These are phyloP conservation scores for Eueides isabella DNA, from an alignment of 1,140 invertebrate genomes.

Conservation along the genomic window DNA sequence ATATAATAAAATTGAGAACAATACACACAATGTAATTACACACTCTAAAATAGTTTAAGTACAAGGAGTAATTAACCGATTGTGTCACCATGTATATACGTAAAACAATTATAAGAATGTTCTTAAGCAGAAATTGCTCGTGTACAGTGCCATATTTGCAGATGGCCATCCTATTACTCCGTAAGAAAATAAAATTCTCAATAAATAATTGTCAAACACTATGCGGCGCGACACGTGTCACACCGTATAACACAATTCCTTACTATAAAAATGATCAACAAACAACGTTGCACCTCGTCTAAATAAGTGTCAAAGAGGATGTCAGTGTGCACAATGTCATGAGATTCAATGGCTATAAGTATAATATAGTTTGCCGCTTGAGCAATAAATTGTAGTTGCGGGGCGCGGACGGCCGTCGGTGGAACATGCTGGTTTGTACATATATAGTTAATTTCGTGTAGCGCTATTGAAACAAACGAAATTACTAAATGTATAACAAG, in stretches of 20 bases:
- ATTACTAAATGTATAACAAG: too few relatives aligned
- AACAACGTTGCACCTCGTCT: conserved; percentile 77
- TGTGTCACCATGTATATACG: conserved; percentile 29
- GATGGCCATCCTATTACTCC: conserved; percentile 75
- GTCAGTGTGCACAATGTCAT: conserved; percentile 70
- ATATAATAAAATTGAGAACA: conserved; percentile 23
- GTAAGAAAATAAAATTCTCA: conserved; percentile 82
- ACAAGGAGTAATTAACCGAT: conserved; percentile 39
- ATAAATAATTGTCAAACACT: conserved; percentile 81
- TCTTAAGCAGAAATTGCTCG: conserved; percentile 49
- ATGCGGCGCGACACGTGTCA: conserved; percentile 77
- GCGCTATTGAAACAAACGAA: too few relatives aligned
- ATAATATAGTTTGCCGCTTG: conserved; percentile 73
- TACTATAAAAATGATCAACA: conserved; percentile 82
- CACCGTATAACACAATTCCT: conserved; percentile 80
- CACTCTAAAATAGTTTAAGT: conserved; percentile 45
- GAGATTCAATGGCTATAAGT: conserved; percentile 75
- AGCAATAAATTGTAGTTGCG: conserved; percentile 76
- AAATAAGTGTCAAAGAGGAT: conserved; percentile 57
- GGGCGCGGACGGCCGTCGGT: background rate
- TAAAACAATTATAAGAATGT: conserved; percentile 25
- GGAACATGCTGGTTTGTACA: background rate
- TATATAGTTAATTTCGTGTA: background rate
- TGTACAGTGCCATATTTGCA: conserved; percentile 77
- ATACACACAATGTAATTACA: conserved; percentile 28